phyloP scores from a whole-genome alignment of 2,888 invertebrate genomes.

The Dioctria rufipes region DNA sequence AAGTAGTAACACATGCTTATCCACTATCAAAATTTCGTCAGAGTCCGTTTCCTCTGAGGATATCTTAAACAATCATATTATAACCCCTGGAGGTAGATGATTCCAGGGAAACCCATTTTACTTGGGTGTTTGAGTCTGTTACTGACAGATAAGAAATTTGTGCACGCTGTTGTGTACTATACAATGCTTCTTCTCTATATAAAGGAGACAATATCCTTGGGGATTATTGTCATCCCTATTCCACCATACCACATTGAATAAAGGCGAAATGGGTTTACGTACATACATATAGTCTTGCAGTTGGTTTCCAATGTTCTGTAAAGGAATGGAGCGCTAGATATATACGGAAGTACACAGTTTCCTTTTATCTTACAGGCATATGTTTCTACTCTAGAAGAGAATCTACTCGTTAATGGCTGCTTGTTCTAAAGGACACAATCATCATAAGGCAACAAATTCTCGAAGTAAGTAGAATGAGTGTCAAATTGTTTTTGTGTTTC shows the following conservation, averaged over 20 bases:
- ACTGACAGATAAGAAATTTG: constrained; percentile 52
- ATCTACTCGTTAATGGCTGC: constrained; percentile 28
- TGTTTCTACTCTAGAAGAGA: constrained; percentile 19
- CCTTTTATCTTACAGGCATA: constrained; percentile 34
- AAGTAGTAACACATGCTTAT: constrained; percentile 44
- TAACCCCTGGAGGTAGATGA: constrained; percentile 15
- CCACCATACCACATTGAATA: not conserved
- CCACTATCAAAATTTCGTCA: constrained; percentile 39
- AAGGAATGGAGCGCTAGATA: not conserved
- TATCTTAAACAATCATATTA: constrained; percentile 29
- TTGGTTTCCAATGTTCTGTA: not conserved
- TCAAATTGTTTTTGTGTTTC: constrained; percentile 41
- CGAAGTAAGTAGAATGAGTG: constrained; percentile 25
- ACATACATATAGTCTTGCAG: not conserved
- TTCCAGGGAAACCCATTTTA: constrained; percentile 19
- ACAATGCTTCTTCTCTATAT: constrained; percentile 2
- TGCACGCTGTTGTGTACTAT: constrained; percentile 32
- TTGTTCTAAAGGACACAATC: constrained; percentile 31
- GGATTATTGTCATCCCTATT: constrained; percentile 45
- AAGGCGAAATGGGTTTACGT: not conserved
- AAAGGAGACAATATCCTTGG: constrained; percentile 48
- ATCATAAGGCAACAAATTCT: constrained; percentile 41
- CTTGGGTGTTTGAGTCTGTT: constrained; percentile 32
- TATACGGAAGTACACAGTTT: constrained; percentile 1
- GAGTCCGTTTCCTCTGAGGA: constrained; percentile 33